phyloP scores from a whole-genome alignment of 1,140 invertebrate species.

The Sinonovacula constricta region DNA sequence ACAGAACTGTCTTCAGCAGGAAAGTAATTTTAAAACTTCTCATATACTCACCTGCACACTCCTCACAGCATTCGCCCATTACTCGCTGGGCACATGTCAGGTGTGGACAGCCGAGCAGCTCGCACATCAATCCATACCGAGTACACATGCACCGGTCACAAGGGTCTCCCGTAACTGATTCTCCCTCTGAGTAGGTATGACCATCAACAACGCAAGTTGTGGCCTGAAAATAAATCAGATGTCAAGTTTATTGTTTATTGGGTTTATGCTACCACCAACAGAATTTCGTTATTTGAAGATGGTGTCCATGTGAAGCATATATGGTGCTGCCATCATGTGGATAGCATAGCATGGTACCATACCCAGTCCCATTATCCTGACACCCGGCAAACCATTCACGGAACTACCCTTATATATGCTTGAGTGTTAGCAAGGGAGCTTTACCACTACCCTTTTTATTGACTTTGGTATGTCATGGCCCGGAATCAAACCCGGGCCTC shows the following conservation, averaged over 20 bases:
- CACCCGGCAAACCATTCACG: background rate
- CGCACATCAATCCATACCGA: slow-evolving; percentile 28
- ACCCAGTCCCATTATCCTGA: background rate
- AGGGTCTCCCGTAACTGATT: slow-evolving; percentile 10
- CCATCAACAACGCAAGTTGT: slow-evolving; percentile 1
- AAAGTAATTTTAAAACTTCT: no score
- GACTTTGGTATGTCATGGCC: background rate
- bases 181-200: background rate
- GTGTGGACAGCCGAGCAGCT: slow-evolving; percentile 8
- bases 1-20: no score
- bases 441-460: no score
- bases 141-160: slow-evolving; percentile 42
- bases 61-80: slow-evolving; percentile 23
- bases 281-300: background rate
- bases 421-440: background rate
- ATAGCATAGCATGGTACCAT: background rate
- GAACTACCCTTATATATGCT: background rate
- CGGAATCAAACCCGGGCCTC: background rate
- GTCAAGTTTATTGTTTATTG: background rate
- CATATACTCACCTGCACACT: slow-evolving; percentile 42
- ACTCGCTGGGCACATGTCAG: slow-evolving; percentile 18
- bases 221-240: background rate
- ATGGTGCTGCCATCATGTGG: background rate
- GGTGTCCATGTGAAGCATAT: background rate
- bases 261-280: background rate